A percentile compares a stretch with the other conserved stretches of the same genome.
Evolutionary conservation across 2,797 vertebrate genomes (phyloP).

Genomic region (Helarctos malayanus): DNA sequence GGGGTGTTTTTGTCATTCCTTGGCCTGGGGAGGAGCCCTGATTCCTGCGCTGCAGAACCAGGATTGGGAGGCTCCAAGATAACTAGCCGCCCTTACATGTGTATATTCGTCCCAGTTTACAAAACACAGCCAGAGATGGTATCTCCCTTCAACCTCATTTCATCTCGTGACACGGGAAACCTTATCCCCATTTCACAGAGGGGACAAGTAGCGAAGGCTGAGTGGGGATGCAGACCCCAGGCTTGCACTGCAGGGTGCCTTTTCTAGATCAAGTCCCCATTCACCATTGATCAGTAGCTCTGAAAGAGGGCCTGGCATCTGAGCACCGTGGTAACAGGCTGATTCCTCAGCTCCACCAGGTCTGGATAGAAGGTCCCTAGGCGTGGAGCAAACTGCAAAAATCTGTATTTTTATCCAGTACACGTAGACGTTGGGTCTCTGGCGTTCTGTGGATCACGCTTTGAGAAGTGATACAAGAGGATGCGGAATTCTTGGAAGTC

Average conservation of each 20-base stretch:
- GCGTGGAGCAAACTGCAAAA: background rate
- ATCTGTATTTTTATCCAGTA: background rate
- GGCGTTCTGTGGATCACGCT: background rate
- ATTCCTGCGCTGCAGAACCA: background rate
- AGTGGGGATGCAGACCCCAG: background rate
- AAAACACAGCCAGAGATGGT: background rate
- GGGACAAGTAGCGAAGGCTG: background rate
- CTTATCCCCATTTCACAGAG: conserved; percentile 12
- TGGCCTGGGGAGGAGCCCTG: background rate
- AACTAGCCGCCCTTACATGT: background rate
- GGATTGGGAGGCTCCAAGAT: background rate
- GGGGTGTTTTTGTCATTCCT: conserved; percentile 20
- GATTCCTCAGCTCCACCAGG: background rate
- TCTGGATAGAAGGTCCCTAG: background rate
- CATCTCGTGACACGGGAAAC: background rate
- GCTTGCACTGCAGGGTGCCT: background rate
- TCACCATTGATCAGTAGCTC: background rate
- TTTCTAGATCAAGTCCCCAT: background rate
- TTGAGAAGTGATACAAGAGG: background rate
- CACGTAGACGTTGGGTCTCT: background rate
- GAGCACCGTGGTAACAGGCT: background rate
- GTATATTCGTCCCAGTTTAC: background rate
- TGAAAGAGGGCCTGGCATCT: background rate
- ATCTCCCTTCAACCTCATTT: background rate
- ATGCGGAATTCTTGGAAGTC: background rate